Conservation (phyloP, 1,140 invertebrate species). For the Oedothorax gibbosus region DNA sequence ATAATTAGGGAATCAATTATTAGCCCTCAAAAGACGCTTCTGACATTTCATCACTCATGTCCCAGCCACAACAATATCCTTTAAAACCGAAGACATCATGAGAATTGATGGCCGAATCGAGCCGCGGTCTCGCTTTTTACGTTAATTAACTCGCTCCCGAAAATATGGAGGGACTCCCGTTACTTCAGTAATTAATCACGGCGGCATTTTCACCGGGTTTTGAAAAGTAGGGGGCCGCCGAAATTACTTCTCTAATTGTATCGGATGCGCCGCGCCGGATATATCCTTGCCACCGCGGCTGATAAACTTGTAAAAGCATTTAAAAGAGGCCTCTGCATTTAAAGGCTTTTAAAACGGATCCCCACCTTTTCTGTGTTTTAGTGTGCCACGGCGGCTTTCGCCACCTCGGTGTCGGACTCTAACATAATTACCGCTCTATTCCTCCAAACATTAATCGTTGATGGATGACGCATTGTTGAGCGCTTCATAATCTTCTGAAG, state of each 20-base stretch:
- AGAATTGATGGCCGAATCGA: conserved; percentile 53
- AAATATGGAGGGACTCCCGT: conserved; percentile 44
- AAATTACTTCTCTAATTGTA: conserved; percentile 60
- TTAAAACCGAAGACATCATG: conserved; percentile 34
- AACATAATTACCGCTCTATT: conserved; percentile 57
- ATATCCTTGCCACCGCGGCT: conserved; percentile 33
- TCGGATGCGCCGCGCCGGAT: conserved; percentile 53
- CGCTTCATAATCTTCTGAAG: conserved; percentile 51
- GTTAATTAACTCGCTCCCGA: conserved; percentile 51
- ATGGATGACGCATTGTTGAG: conserved; percentile 57
- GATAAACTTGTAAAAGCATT: conserved; percentile 58
- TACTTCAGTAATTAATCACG: conserved; percentile 47
- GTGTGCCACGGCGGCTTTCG: neutral
- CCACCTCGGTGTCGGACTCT: conserved; percentile 31
- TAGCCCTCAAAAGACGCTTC: conserved; percentile 26
- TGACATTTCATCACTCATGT: conserved; percentile 44
- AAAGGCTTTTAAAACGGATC: conserved; percentile 55
- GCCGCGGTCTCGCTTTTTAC: conserved; percentile 47
- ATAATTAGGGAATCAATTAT: conserved; percentile 43
- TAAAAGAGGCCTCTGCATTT: conserved; percentile 47
- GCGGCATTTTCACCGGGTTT: conserved; percentile 34
- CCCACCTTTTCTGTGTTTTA: conserved; percentile 45
- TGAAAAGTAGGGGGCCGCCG: conserved; percentile 29
- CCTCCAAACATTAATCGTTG: conserved; percentile 58
- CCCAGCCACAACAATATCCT: conserved; percentile 40